Evolutionary conservation across 2,113 vertebrate genomes (phyloP).

Genomic region (Sinocyclocheilus anophthalmus): DNA sequence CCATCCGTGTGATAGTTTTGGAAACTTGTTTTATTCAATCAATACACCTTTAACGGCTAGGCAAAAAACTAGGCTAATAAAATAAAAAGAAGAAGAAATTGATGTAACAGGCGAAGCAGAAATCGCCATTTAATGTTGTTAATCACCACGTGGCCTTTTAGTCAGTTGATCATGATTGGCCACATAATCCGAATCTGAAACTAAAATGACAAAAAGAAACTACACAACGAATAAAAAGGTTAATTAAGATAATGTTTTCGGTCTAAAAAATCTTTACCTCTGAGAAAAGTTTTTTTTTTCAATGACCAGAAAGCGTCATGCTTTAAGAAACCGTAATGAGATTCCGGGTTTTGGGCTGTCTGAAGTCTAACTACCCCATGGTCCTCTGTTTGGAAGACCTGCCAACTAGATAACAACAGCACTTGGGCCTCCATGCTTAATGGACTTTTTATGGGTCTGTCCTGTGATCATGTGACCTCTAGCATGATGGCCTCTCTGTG

Average conservation of each 20-base stretch:
- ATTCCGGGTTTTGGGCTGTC: neutral
- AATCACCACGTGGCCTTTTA: neutral
- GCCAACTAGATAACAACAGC: slow-evolving; percentile 94
- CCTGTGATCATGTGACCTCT: slow-evolving; percentile 90
- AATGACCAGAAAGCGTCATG: neutral
- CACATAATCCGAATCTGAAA: neutral
- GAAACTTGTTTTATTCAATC: neutral
- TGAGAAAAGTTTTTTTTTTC: neutral
- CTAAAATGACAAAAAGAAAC: neutral
- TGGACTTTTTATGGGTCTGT: slow-evolving; percentile 97
- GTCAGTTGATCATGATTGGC: neutral
- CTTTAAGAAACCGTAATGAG: slow-evolving; percentile 5
- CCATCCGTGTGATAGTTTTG: neutral
- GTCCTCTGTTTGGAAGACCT: slow-evolving; percentile 93
- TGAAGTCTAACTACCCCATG: slow-evolving; percentile 74
- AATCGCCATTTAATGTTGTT: neutral
- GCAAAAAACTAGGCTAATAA: neutral
- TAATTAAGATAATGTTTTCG: neutral
- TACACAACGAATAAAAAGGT: neutral
- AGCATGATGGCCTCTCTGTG: slow-evolving; percentile 77
- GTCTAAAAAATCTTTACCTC: neutral
- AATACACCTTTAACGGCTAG: neutral
- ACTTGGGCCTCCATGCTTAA: slow-evolving; percentile 93
- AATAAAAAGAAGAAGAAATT: neutral
- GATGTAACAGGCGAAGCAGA: neutral